Base-by-base conservation (phyloP, 2,888 invertebrate genomes). In the Onthophagus sagittarius region DNA sequence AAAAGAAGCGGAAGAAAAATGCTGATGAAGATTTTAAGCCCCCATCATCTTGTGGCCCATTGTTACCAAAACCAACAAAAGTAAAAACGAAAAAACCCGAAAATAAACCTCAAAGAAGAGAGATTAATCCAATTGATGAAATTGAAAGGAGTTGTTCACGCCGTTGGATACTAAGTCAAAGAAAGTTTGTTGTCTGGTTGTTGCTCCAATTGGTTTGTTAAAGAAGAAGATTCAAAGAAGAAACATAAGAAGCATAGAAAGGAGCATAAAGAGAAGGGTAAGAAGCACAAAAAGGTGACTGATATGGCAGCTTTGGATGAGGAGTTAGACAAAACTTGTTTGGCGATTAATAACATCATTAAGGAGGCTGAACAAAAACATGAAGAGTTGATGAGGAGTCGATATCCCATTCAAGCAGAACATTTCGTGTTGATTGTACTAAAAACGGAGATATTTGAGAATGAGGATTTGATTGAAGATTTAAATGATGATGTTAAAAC, bases 301-400 rank as follows among this genome's bases (percentile, higher is more conserved):
- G 39, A 9, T 9, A 53, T 53, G 39, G 39, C 23, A 23, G 23
- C 39, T 53, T 11, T 53, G 2, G 39, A 53, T 53, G 73, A 73
- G 2, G 78, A 77, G 62, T 74, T 76, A 15, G 76, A 76, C 33
- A 77, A 74, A 15, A 77, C 77, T 4, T 78, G 77, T 1, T 76
- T 77, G 67, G 82, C 82, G 69, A 84, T 85, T 71, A 84, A 85
- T 72, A 81, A 80, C 69, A 85, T 85, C 63, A 85, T 85, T n/a
- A 78, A 81, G 31, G 80, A 82, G 33, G 85, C 84, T 0, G 81
- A 81, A 6, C 79, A 83, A 71, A 85, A 85, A 75, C 84, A 84
- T 76, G 83, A 83, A 77, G 80, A 80, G 72, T 77, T 78, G 15
- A 73, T 78, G 5, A 74, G 74, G 23, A 67, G 70, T 9, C 71